Base-by-base conservation (phyloP, 64 coral and sea anemone genomes). In the Stylophora pistillata region DNA sequence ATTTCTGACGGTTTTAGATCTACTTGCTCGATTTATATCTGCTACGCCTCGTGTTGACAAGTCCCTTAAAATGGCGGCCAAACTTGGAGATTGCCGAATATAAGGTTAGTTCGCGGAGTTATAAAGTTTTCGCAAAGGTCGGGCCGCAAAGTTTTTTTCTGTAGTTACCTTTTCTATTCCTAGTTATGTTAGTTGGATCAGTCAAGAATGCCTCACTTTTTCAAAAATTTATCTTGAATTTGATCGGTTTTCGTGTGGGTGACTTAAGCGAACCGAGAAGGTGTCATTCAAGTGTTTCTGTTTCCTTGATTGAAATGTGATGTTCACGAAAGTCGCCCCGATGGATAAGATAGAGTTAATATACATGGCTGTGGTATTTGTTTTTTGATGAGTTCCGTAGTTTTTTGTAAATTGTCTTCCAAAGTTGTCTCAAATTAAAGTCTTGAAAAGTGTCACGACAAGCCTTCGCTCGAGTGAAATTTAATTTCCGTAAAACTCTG, bases 161-260 rank as follows among this genome's bases (percentile, higher is more conserved):
- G 61, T 64, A 64, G 61, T 64, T 64, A 64, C 61, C 61, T 64
- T 64, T 64, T 64, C 61, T 64, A 10, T 41, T 41, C 37, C 37
- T 41, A 41, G 37, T 6, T 41, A 41, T 41, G 37, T 41, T 41
- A 41, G 37, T 79, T 79, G 77, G 56, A 79, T 58, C 77, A 79
- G 77, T 79, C 58, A 57, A 79, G 77, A 79, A 79, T n/a, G 55
- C 47, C 75, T 78, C 75, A 78, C 75, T 78, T 57, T 78, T 78
- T 78, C 75, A 78, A 78, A 78, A 57, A 78, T 78, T 56, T 56
- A 78, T n/a, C 55, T 79, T 79, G 53, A 79, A 79, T 58, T 79
- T 79, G 77, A 79, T 79, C 56, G 77, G 77, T 79, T 79, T 79
- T 79, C 73, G 73, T 32, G 14, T 64, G 61, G 16, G 61, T 64